phyloP scores from a whole-genome alignment of 2,113 vertebrate species.

The Thalassarche chlororhynchos region DNA sequence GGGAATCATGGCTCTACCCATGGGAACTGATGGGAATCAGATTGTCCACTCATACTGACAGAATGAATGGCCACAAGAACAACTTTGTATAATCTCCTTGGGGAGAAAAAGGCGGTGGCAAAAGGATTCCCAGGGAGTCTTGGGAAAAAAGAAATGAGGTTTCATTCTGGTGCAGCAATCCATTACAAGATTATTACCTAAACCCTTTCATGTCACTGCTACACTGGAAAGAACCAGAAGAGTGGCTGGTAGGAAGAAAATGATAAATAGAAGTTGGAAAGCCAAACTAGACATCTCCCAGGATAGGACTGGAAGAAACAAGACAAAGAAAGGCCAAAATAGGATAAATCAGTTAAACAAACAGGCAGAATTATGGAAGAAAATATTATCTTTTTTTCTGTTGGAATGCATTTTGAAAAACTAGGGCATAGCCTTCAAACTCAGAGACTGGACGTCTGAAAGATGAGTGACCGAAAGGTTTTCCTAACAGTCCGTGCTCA shows the following conservation, averaged over 20 bases:
- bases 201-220: conserved; percentile 1
- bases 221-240: not conserved
- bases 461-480: not conserved
- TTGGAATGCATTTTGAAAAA: not conserved
- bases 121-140: not conserved
- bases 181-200: not conserved
- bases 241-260: not conserved
- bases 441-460: not conserved
- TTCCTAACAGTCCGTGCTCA: not conserved
- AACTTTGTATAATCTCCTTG: not conserved
- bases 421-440: not conserved
- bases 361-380: not conserved
- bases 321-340: not conserved
- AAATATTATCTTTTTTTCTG: not conserved
- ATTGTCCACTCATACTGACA: not conserved
- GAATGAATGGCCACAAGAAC: not conserved
- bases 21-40: not conserved
- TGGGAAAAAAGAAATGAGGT: not conserved
- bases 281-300: not conserved
- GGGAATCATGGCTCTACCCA: not conserved
- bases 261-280: not conserved
- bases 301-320: not conserved
- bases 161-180: not conserved
- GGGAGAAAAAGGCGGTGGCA: not conserved
- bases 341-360: not conserved